Percentiles rank a stretch among this genome's conserved stretches.
These are phyloP conservation scores for Umimayanthus kanabou DNA, from an alignment of 92 coral and sea anemone species.

Conservation along the genomic window DNA sequence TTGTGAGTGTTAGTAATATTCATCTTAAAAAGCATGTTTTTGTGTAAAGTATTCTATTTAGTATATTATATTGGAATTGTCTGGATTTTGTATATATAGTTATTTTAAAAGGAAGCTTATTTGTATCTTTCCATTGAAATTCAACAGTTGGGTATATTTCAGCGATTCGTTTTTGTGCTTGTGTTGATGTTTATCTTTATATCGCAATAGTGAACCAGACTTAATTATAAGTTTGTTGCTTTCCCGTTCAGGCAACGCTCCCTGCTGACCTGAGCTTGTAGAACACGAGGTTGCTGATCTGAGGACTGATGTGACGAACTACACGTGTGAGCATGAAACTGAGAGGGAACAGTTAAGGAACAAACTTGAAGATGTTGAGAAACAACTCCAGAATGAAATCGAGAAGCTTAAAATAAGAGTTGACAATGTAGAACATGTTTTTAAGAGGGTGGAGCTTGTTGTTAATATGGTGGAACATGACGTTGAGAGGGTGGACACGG, in stretches of 20 bases:
- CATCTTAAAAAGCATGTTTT: no score
- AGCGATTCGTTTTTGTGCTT: no score
- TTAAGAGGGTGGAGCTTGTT: background rate
- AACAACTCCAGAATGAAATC: background rate
- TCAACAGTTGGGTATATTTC: no score
- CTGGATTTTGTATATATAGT: no score
- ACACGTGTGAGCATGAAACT: background rate
- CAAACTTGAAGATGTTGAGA: background rate
- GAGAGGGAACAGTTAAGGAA: background rate
- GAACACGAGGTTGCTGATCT: constrained; percentile 11
- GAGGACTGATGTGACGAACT: constrained; percentile 1
- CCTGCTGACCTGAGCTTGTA: background rate
- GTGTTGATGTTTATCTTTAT: background rate
- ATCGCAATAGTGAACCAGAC: background rate
- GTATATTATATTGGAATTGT: no score
- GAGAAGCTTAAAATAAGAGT: background rate
- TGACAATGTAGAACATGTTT: background rate
- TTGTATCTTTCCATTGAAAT: no score
- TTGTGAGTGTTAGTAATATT: no score
- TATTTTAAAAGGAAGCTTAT: no score
- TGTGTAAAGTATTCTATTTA: no score
- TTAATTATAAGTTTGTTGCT: background rate
- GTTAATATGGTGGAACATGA: no score
- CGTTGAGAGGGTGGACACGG: no score
- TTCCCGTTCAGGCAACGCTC: background rate